A percentile compares a stretch with the other conserved stretches of the same genome.
Conservation (phyloP, 2,888 invertebrate genomes). For the Drosophila borborema region DNA sequence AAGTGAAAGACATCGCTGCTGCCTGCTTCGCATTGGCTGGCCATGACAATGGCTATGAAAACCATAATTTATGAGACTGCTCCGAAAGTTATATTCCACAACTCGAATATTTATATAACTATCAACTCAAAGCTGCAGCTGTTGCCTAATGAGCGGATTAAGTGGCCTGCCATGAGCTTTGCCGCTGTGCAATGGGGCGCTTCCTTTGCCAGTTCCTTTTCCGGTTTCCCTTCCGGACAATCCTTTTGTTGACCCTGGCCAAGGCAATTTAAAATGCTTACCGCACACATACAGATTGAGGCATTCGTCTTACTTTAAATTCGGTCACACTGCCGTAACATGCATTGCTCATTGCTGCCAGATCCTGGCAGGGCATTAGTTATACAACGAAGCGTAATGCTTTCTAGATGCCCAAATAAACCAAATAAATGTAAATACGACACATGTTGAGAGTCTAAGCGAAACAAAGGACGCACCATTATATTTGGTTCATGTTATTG, state of each 20-base stretch:
- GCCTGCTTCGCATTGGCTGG: neutral
- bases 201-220: conserved; percentile 27
- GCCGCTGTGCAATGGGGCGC: conserved; percentile 40
- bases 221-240: conserved; percentile 40
- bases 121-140: conserved; percentile 67
- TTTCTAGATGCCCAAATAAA: conserved; percentile 48
- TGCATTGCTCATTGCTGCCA: conserved; percentile 23
- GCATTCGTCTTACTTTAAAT: conserved; percentile 34
- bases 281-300: conserved; percentile 19
- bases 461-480: conserved; percentile 46
- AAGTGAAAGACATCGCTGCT: conserved; percentile 27
- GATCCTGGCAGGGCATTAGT: conserved; percentile 27
- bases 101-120: conserved; percentile 65
- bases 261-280: conserved; percentile 28
- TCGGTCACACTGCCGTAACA: conserved; percentile 13
- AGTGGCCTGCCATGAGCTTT: conserved; percentile 34
- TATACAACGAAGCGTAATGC: conserved; percentile 25
- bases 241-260: conserved; percentile 46
- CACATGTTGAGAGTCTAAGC: conserved; percentile 10
- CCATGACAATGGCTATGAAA: conserved; percentile 45
- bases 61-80: conserved; percentile 49
- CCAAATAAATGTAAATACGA: conserved; percentile 47
- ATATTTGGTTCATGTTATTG: conserved; percentile 24
- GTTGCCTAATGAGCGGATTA: conserved; percentile 77
- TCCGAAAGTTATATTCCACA: conserved; percentile 63